These are phyloP conservation scores for Monochamus saltuarius DNA, from an alignment of 1,140 invertebrate genomes.

Conservation along the genomic window DNA sequence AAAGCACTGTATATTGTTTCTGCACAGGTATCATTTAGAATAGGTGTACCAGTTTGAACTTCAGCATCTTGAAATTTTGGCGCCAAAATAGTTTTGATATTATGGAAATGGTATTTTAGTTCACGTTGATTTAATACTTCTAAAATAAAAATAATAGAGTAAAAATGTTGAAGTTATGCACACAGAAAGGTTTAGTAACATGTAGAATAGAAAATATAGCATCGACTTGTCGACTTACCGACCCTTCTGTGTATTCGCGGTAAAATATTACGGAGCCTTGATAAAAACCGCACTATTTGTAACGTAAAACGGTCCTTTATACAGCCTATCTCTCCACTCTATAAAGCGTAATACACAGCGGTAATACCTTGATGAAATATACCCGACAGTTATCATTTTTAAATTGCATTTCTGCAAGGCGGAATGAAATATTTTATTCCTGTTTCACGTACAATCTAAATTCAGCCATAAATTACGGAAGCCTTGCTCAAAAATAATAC, in stretches of 20 bases:
- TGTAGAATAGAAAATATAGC: background rate
- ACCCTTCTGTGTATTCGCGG: background rate
- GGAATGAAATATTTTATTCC: conserved; percentile 24
- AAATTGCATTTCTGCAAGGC: conserved; percentile 23
- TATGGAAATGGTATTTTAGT: too few relatives aligned
- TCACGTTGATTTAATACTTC: too few relatives aligned
- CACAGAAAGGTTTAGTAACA: background rate
- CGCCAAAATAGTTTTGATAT: too few relatives aligned
- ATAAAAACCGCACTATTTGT: conserved; percentile 13
- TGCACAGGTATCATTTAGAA: too few relatives aligned
- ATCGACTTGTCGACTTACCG: background rate
- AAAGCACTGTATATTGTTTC: too few relatives aligned
- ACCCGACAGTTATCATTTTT: conserved; percentile 28
- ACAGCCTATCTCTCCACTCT: background rate
- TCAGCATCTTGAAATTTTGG: too few relatives aligned
- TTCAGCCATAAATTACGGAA: conserved; percentile 34
- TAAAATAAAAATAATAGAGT: too few relatives aligned
- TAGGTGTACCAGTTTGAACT: too few relatives aligned
- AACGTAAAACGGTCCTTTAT: conserved; percentile 2
- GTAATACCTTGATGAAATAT: conserved; percentile 26
- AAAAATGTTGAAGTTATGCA: background rate
- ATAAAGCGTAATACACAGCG: conserved; percentile 15
- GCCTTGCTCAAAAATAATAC: conserved; percentile 32
- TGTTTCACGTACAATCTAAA: conserved; percentile 33
- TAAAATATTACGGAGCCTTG: conserved; percentile 7